A percentile compares a stretch with the other conserved stretches of the same genome.
phyloP scores from a whole-genome alignment of 2,888 invertebrate species.

The Amblyteles armatorius region DNA sequence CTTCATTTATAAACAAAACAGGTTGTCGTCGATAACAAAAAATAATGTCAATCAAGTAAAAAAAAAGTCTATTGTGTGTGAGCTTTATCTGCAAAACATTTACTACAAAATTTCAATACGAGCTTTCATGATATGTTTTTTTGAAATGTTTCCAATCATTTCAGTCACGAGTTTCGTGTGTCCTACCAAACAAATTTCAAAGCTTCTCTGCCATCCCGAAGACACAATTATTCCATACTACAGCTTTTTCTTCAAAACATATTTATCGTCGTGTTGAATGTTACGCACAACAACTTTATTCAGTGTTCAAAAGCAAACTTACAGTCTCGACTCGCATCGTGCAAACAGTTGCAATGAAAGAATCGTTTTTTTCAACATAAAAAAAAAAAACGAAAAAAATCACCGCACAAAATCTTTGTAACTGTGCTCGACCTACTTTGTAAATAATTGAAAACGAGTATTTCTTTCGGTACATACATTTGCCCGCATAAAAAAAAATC shows the following conservation, averaged over 20 bases:
- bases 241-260: not conserved
- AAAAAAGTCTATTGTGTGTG: not conserved
- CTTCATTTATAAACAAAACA: too few relatives aligned
- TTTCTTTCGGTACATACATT: not conserved
- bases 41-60: not conserved
- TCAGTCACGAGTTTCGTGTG: not conserved
- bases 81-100: too few relatives aligned
- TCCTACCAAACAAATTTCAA: not conserved
- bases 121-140: too few relatives aligned
- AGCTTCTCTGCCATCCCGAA: not conserved
- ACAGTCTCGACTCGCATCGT: not conserved
- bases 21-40: not conserved
- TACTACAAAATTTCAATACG: too few relatives aligned
- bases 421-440: not conserved
- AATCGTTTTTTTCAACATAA: not conserved
- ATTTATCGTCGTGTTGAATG: slow-evolving; percentile 10
- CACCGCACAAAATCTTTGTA: not conserved
- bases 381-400: too few relatives aligned
- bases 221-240: not conserved
- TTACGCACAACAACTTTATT: slow-evolving; percentile 1
- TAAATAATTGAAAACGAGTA: not conserved
- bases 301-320: not conserved
- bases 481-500: not conserved
- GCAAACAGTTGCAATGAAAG: not conserved
- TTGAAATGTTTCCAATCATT: not conserved